Evolutionary conservation across 2,797 vertebrate genomes (phyloP), one percentile per base, ranked within the genome.

Genomic region (Falco biarmicus): DNA sequence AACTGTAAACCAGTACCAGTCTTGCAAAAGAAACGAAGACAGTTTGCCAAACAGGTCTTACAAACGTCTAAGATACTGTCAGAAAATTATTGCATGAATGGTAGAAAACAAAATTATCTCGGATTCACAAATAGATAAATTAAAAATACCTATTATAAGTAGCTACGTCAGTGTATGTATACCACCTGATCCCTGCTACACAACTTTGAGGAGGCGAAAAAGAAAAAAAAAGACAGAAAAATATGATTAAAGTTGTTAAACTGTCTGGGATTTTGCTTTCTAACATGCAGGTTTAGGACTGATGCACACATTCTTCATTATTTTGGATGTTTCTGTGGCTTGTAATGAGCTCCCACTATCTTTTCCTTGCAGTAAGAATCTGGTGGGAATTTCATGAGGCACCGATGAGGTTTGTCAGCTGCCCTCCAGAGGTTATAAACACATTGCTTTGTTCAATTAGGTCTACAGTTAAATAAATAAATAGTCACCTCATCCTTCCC

Each of bases 401-500:
- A 90, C 92, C 1, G 3, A 82, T 64, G 57, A 77, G 50, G 94
- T 86, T 87, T 94, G 65, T 87, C 85, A 95, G 89, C 75, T 93
- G 90, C 93, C 87, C 81, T 93, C 87, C 86, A 75, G 78, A 96
- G 79, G 91, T 93, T 86, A 95, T 11, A 51, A 80, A 96, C 59
- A 94, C 64, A 89, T 12, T 65, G 39, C 37, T 92, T 54, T 76
- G 54, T 41, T 95, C 77, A 71, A 85, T 94, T 86, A 94, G 51
- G 29, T 84, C 70, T 60, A 39, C 16, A 41, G 39, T 89, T 95
- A 74, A 95, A 91, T 54, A 94, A 90, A 93, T 68, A 94, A 93
- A 92, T 3, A 91, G 84, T 87, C 64, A 90, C 60, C 84, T 91
- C 87, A 92, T 74, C 69, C 61, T 85, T 94, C 89, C 78, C 39